Evolutionary conservation across 1,140 invertebrate species (phyloP).

Genomic region (Wasmannia auropunctata): DNA sequence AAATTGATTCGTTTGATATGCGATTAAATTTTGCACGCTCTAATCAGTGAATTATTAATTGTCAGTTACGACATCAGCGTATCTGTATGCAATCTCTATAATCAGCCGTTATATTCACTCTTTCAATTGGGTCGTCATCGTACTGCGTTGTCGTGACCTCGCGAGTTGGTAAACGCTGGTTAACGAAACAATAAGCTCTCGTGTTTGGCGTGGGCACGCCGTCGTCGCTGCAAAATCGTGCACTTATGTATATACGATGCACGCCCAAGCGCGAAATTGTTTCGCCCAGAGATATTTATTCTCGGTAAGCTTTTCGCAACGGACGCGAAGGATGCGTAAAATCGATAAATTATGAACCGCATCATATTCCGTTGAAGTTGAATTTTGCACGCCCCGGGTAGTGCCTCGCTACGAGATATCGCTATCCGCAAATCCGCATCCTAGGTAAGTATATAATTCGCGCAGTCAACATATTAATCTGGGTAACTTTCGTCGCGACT

Average conservation of each 20-base stretch:
- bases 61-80: neutral
- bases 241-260: neutral
- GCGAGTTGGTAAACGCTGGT: neutral
- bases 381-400: neutral
- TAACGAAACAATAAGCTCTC: conserved; percentile 6
- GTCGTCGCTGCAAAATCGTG: neutral
- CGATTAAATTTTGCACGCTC: neutral
- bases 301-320: neutral
- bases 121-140: neutral
- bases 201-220: neutral
- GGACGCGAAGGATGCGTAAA: neutral
- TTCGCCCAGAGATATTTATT: conserved; percentile 1
- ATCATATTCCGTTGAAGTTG: neutral
- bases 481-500: neutral
- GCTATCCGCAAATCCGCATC: neutral
- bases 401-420: neutral
- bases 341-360: conserved; percentile 1
- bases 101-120: neutral
- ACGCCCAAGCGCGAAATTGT: conserved; percentile 11
- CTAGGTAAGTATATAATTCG: conserved; percentile 2
- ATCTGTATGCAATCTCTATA: neutral
- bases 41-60: conserved; percentile 14
- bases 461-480: neutral
- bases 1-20: neutral
- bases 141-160: neutral